Evolutionary conservation across 2,888 invertebrate species (phyloP).

Genomic region (Pterobdella sp.): DNA sequence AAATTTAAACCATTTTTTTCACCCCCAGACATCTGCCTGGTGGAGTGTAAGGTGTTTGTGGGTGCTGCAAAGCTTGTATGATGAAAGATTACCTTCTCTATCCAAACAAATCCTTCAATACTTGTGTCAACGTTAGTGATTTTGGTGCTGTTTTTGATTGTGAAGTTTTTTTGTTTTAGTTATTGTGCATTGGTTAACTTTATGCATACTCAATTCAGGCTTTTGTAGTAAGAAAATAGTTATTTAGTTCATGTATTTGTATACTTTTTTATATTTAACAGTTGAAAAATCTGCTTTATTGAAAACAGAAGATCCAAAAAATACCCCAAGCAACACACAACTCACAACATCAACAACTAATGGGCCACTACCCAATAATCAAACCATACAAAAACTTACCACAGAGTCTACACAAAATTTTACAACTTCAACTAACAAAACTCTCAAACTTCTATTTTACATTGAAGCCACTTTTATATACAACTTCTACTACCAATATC

Average conservation of each 20-base stretch:
- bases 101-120: constrained; percentile 33
- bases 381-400: background rate
- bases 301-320: no score
- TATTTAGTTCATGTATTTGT: no score
- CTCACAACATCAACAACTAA: background rate
- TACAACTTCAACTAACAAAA: no score
- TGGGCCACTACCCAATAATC: background rate
- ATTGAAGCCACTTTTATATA: constrained; percentile 63
- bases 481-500: constrained; percentile 66
- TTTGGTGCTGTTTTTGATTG: background rate
- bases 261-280: background rate
- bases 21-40: constrained; percentile 56
- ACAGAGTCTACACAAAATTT: background rate
- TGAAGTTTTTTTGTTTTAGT: no score
- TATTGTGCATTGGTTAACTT: no score
- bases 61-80: constrained; percentile 68
- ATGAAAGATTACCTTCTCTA: constrained; percentile 61
- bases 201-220: no score
- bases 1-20: background rate
- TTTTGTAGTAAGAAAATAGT: no score
- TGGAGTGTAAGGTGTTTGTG: constrained; percentile 69
- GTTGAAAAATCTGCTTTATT: no score
- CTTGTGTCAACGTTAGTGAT: background rate
- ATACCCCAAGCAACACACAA: background rate
- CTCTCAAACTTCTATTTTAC: constrained; percentile 34